Evolutionary conservation across 2,113 vertebrate species (phyloP).

Genomic region (Phrynosoma blainvillii): DNA sequence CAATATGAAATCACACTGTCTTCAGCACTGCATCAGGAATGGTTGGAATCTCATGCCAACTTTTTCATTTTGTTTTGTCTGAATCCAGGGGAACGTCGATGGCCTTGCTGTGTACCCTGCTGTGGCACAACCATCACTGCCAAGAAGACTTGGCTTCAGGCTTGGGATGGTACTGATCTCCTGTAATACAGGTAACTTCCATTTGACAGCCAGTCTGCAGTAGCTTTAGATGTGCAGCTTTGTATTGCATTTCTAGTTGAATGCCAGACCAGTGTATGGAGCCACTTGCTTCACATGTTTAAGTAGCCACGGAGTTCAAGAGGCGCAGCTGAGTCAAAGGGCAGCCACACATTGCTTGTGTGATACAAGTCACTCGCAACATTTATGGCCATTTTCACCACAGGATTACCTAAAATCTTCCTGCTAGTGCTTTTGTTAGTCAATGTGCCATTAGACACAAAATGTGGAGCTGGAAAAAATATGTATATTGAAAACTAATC

Average conservation of each 20-base stretch:
- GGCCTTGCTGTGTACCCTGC: neutral
- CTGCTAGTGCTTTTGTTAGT: too few species aligned
- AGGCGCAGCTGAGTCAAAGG: neutral
- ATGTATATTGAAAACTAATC: too few species aligned
- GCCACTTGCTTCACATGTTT: too few species aligned
- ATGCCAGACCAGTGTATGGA: neutral
- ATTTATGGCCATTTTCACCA: neutral
- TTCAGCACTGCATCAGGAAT: neutral
- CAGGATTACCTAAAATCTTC: neutral
- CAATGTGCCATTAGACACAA: too few species aligned
- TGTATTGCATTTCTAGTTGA: neutral
- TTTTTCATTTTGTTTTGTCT: slow-evolving; percentile 7
- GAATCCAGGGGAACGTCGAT: neutral
- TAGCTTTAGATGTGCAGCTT: neutral
- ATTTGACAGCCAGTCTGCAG: too few species aligned
- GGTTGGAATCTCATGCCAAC: slow-evolving; percentile 37
- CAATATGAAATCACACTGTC: too few species aligned
- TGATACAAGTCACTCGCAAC: neutral
- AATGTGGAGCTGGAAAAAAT: too few species aligned
- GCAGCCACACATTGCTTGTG: neutral
- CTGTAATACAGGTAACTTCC: neutral
- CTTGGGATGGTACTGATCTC: neutral
- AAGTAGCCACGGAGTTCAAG: neutral
- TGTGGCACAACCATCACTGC: neutral
- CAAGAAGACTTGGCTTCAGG: neutral